A percentile compares a stretch with the other conserved stretches of the same genome.
Evolutionary conservation across 2,113 vertebrate species (phyloP).

Genomic region (Girardinichthys multiradiatus): DNA sequence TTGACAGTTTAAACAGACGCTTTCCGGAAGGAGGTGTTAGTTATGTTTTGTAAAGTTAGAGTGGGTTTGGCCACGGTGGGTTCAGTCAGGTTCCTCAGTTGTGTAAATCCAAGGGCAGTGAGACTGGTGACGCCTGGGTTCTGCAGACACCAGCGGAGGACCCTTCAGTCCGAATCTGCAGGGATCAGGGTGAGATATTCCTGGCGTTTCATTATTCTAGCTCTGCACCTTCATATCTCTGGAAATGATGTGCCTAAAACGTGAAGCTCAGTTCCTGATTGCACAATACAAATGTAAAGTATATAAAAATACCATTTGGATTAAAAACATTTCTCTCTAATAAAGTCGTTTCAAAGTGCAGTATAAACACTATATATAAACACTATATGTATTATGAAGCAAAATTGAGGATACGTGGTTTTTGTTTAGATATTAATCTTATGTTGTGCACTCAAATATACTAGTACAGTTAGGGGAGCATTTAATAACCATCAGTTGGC

Average conservation of each 20-base stretch:
- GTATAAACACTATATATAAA: no score
- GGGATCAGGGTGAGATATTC: conserved; percentile 37
- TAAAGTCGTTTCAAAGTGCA: background rate
- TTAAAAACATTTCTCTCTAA: background rate
- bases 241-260: no score
- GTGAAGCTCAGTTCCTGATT: background rate
- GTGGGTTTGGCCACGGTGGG: background rate
- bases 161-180: conserved; percentile 12
- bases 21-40: background rate
- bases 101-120: background rate
- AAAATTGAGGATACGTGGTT: no score
- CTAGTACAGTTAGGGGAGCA: no score
- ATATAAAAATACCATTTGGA: background rate
- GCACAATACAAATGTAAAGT: background rate
- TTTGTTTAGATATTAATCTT: no score
- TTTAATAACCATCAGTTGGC: no score
- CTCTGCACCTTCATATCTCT: background rate
- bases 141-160: conserved; percentile 29
- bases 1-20: background rate
- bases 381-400: no score
- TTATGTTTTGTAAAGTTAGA: conserved; percentile 41
- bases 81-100: conserved; percentile 5
- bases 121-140: background rate
- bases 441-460: no score
- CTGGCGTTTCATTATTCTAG: background rate